Evolutionary conservation across 2,888 invertebrate genomes (phyloP), one percentile per base, ranked within the genome.

Genomic region (Apoda limacodes): DNA sequence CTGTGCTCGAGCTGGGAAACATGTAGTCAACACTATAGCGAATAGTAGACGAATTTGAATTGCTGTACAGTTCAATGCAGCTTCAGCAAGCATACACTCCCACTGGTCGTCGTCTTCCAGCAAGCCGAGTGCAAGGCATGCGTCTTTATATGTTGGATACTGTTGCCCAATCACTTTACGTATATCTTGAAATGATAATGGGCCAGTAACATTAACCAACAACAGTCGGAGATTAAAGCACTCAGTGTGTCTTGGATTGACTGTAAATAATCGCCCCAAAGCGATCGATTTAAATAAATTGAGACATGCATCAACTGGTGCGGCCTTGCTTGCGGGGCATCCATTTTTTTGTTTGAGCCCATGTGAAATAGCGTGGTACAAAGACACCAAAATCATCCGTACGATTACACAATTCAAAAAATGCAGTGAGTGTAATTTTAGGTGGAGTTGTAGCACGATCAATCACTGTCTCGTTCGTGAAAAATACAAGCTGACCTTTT

Each of bases 1-100:
- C n/a, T 27, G 22, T 6, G n/a, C n/a, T 22, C 26, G 26, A 7
- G 17, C 17, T n/a, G 3, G 17, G 17, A 26, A 26, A 26, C 26
- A 15, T 26, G 17, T 14, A 30, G 34, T 35, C 31, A 40, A 49
- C 36, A n/a, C n/a, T 25, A 50, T 45, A 30, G 46, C 46, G 32
- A 53, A 51, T 32, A 55, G 39, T 34, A 28, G 34, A 35, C 45
- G 40, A 43, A 55, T 50, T 43, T 50, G 42, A 38, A 9, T 42
- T 38, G 41, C 37, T 43, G 48, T 43, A 27, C 39, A 40, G 43
- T 34, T 37, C 13, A 40, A 25, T 35, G 30, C 36, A 6, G 39
- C 37, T 34, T 43, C 37, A 37, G 37, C 29, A n/a, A n/a, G n/a
- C n/a, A 34, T 34, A 9, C 34, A 24, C 9, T 44, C 40, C 44